Conservation (phyloP, 2,888 invertebrate genomes). For the Anticlea derivata region DNA sequence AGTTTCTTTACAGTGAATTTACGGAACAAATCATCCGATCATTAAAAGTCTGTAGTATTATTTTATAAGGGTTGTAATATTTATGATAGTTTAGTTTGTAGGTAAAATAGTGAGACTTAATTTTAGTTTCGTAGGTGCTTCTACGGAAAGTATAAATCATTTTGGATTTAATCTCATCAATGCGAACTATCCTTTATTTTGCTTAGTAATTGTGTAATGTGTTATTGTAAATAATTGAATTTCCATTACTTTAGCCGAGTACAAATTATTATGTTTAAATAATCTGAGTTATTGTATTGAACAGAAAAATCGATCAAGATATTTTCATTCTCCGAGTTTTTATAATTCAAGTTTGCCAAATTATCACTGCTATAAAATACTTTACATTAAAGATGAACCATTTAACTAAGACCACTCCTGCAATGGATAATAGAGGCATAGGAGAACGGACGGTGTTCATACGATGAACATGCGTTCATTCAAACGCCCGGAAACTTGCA, state of each 20-base stretch:
- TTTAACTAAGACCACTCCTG: no score
- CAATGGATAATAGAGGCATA: no score
- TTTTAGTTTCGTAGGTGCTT: constrained; percentile 63
- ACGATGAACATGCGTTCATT: no score
- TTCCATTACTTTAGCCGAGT: constrained; percentile 78
- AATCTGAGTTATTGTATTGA: constrained; percentile 54
- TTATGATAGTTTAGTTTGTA: constrained; percentile 53
- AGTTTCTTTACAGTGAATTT: constrained; percentile 26
- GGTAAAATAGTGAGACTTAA: constrained; percentile 67
- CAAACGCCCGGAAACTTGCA: no score
- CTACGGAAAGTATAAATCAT: constrained; percentile 48
- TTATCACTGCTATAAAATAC: constrained; percentile 29
- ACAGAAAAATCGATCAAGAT: constrained; percentile 34
- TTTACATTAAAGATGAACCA: neutral
- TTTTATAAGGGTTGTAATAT: constrained; percentile 65
- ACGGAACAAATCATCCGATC: constrained; percentile 47
- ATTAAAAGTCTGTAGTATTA: constrained; percentile 64
- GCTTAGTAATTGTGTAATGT: constrained; percentile 53
- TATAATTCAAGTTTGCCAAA: constrained; percentile 38
- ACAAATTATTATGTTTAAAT: constrained; percentile 75
- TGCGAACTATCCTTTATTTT: constrained; percentile 51
- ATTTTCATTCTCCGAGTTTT: constrained; percentile 15
- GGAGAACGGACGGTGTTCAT: no score
- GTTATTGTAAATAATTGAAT: constrained; percentile 72
- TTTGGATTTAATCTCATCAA: constrained; percentile 53